Conservation (phyloP, 2,888 invertebrate genomes). For the Stenoptilia bipunctidactyla region DNA sequence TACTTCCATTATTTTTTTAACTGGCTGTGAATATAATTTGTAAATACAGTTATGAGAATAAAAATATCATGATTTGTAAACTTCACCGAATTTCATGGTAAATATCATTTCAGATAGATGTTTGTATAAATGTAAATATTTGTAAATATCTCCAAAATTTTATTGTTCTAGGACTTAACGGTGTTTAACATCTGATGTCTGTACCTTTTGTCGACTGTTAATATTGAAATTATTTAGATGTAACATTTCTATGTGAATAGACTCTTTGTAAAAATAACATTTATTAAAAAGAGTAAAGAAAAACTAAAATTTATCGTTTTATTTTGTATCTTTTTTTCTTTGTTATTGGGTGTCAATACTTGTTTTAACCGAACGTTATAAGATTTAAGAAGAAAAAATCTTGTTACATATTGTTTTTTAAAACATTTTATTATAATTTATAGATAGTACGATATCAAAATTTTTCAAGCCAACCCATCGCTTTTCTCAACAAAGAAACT, state of each 20-base stretch:
- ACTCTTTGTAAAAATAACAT: conserved; percentile 58
- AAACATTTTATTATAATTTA: no score
- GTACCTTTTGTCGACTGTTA: conserved; percentile 46
- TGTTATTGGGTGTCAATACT: no score
- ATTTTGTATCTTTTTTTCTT: no score
- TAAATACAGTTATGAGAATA: conserved; percentile 10
- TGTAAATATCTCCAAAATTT: conserved; percentile 25
- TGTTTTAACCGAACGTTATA: no score
- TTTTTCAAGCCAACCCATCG: no score
- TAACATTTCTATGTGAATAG: conserved; percentile 64
- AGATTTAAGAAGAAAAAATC: no score
- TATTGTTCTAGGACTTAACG: conserved; percentile 30
- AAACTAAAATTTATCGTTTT: no score
- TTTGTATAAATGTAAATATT: conserved; percentile 25
- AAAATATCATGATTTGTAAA: neutral
- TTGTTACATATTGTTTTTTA: no score
- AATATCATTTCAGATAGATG: conserved; percentile 1
- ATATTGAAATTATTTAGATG: conserved; percentile 44
- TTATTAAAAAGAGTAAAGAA: conserved; percentile 41
- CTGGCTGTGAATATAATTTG: conserved; percentile 31
- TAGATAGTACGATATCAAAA: no score
- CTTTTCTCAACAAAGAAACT: no score
- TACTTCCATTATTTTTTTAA: conserved; percentile 20
- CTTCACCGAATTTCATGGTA: neutral
- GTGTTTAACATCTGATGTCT: conserved; percentile 62